Conservation (phyloP, 1,140 invertebrate species). For the Cyphomyrmex costatus region DNA sequence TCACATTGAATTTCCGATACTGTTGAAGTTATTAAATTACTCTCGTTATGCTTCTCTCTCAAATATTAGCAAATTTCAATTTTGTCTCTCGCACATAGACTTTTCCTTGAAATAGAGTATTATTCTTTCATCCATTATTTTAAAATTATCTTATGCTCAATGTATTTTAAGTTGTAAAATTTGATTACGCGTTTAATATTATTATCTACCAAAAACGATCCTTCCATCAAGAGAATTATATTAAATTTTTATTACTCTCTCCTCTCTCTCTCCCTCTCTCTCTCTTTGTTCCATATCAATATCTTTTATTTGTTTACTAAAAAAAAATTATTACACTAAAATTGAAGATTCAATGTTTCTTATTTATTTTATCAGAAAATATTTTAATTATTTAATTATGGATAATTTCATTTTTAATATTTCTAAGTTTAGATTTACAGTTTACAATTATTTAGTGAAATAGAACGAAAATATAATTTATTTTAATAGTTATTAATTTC, state of each 20-base stretch:
- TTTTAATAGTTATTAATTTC: no score
- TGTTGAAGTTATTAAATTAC: slow-evolving; percentile 31
- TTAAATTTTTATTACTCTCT: not conserved
- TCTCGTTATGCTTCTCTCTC: slow-evolving; percentile 10
- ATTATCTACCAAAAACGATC: not conserved
- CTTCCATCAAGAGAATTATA: not conserved
- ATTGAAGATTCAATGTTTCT: not conserved
- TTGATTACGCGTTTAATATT: not conserved
- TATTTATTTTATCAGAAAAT: not conserved
- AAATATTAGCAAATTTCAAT: slow-evolving; percentile 44
- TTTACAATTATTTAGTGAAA: not conserved
- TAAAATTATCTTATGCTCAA: not conserved
- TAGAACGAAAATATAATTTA: not conserved
- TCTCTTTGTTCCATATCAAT: no score
- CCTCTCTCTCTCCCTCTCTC: no score
- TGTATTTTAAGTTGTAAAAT: not conserved
- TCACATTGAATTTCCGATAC: slow-evolving; percentile 26
- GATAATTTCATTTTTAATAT: not conserved
- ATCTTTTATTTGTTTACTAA: not conserved
- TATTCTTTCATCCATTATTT: slow-evolving; percentile 6
- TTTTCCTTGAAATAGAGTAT: not conserved
- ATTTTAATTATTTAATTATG: not conserved
- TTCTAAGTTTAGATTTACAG: not conserved
- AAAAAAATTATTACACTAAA: not conserved
- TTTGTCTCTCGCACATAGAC: not conserved